Percentiles rank a stretch among this genome's conserved stretches.
Conservation (phyloP, 2,113 vertebrate genomes). For the Crotophaga sulcirostris region DNA sequence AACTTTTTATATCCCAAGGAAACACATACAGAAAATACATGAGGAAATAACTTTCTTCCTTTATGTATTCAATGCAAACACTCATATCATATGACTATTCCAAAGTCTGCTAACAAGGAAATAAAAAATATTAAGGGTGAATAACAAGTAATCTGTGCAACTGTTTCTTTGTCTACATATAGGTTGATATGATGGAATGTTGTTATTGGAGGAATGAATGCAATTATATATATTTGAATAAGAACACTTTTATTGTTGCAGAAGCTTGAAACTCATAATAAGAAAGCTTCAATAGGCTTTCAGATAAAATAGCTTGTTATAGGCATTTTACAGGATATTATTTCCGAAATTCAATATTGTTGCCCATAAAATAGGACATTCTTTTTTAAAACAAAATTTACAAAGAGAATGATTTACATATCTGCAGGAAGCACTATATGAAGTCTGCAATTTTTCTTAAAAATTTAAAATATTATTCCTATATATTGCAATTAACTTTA, state of each 20-base stretch:
- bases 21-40: not conserved
- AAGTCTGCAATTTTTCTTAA: not conserved
- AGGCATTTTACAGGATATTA: conserved; percentile 42
- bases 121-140: conserved; percentile 43
- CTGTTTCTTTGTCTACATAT: conserved; percentile 71
- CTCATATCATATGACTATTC: not conserved
- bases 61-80: not conserved
- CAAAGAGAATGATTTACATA: not conserved
- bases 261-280: conserved; percentile 60
- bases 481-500: not conserved
- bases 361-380: not conserved
- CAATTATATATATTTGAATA: conserved; percentile 70
- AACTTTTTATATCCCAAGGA: not conserved
- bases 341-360: conserved; percentile 51
- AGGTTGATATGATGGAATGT: conserved; percentile 60
- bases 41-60: not conserved
- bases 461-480: not conserved
- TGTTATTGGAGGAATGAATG: conserved; percentile 63
- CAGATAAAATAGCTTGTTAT: conserved; percentile 47
- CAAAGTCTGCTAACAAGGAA: conserved; percentile 40
- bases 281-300: conserved; percentile 39
- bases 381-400: not conserved
- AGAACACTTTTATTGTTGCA: conserved; percentile 49
- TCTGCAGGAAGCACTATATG: not conserved
- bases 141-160: conserved; percentile 60